Evolutionary conservation across 2,888 invertebrate genomes (phyloP), one percentile per base, ranked within the genome.

Genomic region (Drosophila kambysellisi): DNA sequence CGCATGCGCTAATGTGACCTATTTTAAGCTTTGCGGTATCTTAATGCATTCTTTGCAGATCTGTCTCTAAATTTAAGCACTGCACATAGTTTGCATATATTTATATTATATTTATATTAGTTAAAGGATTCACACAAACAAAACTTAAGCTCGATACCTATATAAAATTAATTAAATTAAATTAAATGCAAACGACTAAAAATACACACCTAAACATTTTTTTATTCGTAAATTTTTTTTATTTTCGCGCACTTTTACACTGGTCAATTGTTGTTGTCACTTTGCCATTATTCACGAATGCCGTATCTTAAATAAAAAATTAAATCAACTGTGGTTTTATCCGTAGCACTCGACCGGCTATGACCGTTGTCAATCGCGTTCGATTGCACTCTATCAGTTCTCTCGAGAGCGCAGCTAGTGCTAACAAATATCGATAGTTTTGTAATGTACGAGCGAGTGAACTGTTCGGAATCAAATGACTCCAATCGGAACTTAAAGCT

Each of bases 321-420:
- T 29, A 48, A 57, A 54, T 54, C 33, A 46, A 61, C 67, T 39
- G 30, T 33, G 39, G 32, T 63, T 61, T 63, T 25, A 46, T 71
- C 58, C 71, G 79, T 64, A 17, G 17, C 75, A 65, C 37, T 30
- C 37, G n/a, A 5, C 71, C 59, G 41, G 56, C 20, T 62, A 62
- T n/a, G 68, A 79, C 78, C 72, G 78, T 71, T 78, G 79, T 71
- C 67, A 67, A 71, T 62, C 78, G 72, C 79, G 79, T 75, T 78
- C 71, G 79, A 78, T 78, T 75, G 78, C 64, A 62, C 79, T 75
- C 72, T 75, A 79, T 71, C 59, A 71, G 65, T 62, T 78, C 59
- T 62, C 51, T 46, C 25, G 33, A 12, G 57, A 20, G 57, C 57
- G 54, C 63, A 57, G 61, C 51, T 51, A 43, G 66, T 58, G 64